A percentile compares a stretch with the other conserved stretches of the same genome.
phyloP scores from a whole-genome alignment of 2,113 vertebrate genomes.

The Gila orcuttii region DNA sequence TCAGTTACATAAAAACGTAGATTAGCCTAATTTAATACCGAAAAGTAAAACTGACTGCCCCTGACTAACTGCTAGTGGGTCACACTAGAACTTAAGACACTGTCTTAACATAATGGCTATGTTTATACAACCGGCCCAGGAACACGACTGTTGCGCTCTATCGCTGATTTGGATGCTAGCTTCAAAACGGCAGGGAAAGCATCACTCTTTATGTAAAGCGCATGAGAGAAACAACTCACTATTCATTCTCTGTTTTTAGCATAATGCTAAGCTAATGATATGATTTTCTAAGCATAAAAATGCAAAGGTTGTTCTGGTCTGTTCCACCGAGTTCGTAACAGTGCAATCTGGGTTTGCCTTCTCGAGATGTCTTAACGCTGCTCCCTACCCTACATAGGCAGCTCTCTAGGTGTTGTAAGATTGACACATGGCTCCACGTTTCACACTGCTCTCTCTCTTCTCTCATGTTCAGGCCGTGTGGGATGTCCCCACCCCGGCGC shows the following conservation, averaged over 20 bases:
- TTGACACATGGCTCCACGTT: slow-evolving; percentile 16
- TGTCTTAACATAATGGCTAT: too few relatives aligned
- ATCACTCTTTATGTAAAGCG: not conserved
- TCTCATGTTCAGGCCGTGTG: slow-evolving; percentile 86
- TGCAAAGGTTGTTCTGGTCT: not conserved
- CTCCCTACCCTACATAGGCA: not conserved
- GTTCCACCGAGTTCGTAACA: not conserved
- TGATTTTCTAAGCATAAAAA: not conserved
- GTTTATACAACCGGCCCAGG: too few relatives aligned
- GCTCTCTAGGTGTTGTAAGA: not conserved
- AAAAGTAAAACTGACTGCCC: too few relatives aligned
- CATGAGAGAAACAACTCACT: not conserved
- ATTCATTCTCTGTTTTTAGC: not conserved
- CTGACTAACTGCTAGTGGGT: too few relatives aligned
- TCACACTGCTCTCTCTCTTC: slow-evolving; percentile 49
- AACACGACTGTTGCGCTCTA: too few relatives aligned
- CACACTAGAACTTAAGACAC: too few relatives aligned
- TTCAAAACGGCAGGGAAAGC: not conserved
- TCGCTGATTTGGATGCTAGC: not conserved
- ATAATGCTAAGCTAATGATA: not conserved
- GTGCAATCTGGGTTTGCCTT: not conserved
- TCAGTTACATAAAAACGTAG: too few relatives aligned
- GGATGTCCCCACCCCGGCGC: slow-evolving; percentile 93
- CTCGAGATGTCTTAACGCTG: not conserved
- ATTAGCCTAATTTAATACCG: too few relatives aligned